Evolutionary conservation across 2,797 vertebrate genomes (phyloP), one percentile per base, ranked within the genome.

Genomic region (Odontamblyopus lacepedii): DNA sequence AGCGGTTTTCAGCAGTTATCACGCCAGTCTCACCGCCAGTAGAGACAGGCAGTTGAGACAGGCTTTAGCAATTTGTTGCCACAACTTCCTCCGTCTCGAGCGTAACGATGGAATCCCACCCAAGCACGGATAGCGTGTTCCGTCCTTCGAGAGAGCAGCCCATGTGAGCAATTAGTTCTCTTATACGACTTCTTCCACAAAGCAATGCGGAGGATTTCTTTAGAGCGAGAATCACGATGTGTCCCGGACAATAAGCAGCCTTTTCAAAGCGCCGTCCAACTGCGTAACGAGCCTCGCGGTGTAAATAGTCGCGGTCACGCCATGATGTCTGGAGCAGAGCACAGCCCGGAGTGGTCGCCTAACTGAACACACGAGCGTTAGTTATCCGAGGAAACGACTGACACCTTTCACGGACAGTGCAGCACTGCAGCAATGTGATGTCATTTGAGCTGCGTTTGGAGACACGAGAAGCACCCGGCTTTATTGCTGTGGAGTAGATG

Each of bases 81-180:
- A 66, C 62, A 89, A 92, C 84, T 92, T 91, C 85, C 81, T 65
- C 59, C 6, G 60, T 80, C 69, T 83, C 73, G 71, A 77, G 85
- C 78, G 83, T 80, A 84, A 74, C 78, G 85, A 87, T 85, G 85
- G 82, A 86, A 87, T 92, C 88, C 91, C 91, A 89, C 86, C 91
- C 87, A 83, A 81, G 84, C 85, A 61, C 77, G 32, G 79, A 66
- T 50, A 35, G 50, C n/a, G 60, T 23, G 56, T 53, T 63, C 51
- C 6, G 30, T 79, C 62, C 71, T 76, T 71, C 65, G 38, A 81
- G 38, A 67, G 70, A 59, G 60, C 72, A 78, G 68, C 77, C 73
- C 85, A 74, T 83, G 75, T 85, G 81, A 78, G 79, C 83, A 79
- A 71, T 86, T 81, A 85, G 76, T 90, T 86, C 72, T 85, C 85